A percentile compares a stretch with the other conserved stretches of the same genome.
phyloP scores from a whole-genome alignment of 2,888 invertebrate species.

The Sphecodes monilicornis region DNA sequence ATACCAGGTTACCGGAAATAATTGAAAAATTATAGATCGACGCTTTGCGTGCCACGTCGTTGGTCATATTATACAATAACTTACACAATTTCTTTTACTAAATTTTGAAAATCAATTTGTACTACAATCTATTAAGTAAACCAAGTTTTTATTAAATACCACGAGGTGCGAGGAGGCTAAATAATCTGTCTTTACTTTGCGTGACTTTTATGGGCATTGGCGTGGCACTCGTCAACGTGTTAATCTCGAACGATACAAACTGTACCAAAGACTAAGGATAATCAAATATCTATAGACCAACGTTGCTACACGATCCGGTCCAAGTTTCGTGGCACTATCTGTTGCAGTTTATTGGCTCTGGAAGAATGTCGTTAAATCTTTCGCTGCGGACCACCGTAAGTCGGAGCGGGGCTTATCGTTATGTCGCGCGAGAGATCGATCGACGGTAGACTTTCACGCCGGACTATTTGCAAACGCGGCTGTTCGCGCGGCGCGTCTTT shows the following conservation, averaged over 20 bases:
- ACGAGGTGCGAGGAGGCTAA: no score
- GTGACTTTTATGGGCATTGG: no score
- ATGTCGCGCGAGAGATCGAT: conserved; percentile 2
- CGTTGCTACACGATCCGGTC: not conserved
- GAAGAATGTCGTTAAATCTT: not conserved
- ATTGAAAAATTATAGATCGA: not conserved
- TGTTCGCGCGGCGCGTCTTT: not conserved
- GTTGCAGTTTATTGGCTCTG: no score
- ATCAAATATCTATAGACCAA: not conserved
- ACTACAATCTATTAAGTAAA: no score
- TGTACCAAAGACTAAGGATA: not conserved
- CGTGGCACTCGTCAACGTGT: no score
- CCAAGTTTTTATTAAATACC: no score
- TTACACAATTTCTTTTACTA: no score
- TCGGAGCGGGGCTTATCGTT: not conserved
- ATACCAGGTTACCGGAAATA: not conserved
- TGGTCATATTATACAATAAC: no score
- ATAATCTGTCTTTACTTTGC: no score
- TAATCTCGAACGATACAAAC: no score
- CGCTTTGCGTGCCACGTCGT: no score
- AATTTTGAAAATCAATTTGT: no score
- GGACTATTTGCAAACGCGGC: not conserved
- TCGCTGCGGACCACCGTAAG: not conserved
- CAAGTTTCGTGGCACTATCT: not conserved
- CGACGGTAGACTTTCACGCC: not conserved